Conservation (phyloP, 1,140 invertebrate genomes). For the Orius insidiosus region DNA sequence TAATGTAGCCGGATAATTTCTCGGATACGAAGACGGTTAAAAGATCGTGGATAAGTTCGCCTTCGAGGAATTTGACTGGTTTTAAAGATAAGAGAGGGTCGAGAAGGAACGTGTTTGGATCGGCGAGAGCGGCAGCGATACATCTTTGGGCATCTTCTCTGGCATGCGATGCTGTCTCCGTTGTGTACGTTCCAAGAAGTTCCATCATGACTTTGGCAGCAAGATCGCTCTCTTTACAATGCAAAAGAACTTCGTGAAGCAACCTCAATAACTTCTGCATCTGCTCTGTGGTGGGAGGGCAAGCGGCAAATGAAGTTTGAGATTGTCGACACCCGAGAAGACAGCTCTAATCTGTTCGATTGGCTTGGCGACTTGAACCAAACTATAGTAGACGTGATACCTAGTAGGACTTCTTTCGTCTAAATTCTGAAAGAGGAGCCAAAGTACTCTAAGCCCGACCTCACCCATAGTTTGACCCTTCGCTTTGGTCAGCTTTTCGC, state of each 20-base stretch:
- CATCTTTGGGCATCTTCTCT: constrained; percentile 90
- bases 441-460: constrained; percentile 30
- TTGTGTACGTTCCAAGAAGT: constrained; percentile 84
- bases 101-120: constrained; percentile 85
- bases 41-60: constrained; percentile 87
- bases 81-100: constrained; percentile 85
- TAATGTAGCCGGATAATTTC: constrained; percentile 70
- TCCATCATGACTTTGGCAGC: constrained; percentile 94
- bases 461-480: constrained; percentile 36
- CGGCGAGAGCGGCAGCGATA: constrained; percentile 83
- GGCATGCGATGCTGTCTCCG: constrained; percentile 90
- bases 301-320: constrained; percentile 70
- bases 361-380: constrained; percentile 42
- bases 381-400: constrained; percentile 81
- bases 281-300: constrained; percentile 75
- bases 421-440: constrained; percentile 79
- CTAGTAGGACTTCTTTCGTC: constrained; percentile 65
- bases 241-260: background rate
- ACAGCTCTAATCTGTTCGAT: constrained; percentile 61
- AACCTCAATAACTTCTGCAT: constrained; percentile 75
- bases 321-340: constrained; percentile 56
- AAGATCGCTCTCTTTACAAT: constrained; percentile 45
- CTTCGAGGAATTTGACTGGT: constrained; percentile 88
- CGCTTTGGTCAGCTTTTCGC: constrained; percentile 83
- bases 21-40: constrained; percentile 92